phyloP scores from a whole-genome alignment of 1,140 invertebrate genomes.

The Hylaeus volcanicus region DNA sequence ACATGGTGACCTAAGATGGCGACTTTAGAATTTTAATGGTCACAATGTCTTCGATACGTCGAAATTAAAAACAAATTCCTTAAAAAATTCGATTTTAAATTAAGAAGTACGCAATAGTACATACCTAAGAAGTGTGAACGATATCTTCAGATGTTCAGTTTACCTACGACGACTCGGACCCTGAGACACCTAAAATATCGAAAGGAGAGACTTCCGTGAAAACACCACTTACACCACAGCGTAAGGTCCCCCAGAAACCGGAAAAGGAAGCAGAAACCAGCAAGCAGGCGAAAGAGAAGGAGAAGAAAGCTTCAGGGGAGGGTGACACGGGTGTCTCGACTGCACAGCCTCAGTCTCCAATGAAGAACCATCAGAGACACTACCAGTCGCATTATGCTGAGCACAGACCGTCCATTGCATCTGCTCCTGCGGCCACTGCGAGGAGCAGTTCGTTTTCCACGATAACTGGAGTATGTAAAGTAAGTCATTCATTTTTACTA shows the following conservation, averaged over 20 bases:
- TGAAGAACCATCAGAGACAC: neutral
- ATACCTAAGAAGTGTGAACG: neutral
- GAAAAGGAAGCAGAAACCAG: conserved; percentile 8
- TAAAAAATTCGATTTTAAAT: no score
- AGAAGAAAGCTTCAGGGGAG: neutral
- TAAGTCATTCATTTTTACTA: neutral
- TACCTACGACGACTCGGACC: conserved; percentile 61
- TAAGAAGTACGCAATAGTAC: neutral
- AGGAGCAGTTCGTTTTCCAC: conserved; percentile 71
- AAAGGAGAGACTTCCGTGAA: conserved; percentile 41
- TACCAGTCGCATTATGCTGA: conserved; percentile 36
- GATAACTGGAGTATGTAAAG: conserved; percentile 61
- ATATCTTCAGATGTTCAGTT: conserved; percentile 66
- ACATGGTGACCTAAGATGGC: no score
- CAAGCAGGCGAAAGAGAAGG: conserved; percentile 16
- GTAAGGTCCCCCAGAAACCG: neutral
- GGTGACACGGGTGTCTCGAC: neutral
- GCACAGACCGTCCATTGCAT: conserved; percentile 70
- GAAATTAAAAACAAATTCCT: no score
- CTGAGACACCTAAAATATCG: conserved; percentile 48
- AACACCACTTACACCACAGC: conserved; percentile 11
- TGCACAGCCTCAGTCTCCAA: neutral
- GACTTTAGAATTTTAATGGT: no score
- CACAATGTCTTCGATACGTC: no score
- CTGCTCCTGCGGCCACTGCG: conserved; percentile 59